Base-by-base conservation (phyloP, 1,140 invertebrate genomes). In the Zaprionus inermis region DNA sequence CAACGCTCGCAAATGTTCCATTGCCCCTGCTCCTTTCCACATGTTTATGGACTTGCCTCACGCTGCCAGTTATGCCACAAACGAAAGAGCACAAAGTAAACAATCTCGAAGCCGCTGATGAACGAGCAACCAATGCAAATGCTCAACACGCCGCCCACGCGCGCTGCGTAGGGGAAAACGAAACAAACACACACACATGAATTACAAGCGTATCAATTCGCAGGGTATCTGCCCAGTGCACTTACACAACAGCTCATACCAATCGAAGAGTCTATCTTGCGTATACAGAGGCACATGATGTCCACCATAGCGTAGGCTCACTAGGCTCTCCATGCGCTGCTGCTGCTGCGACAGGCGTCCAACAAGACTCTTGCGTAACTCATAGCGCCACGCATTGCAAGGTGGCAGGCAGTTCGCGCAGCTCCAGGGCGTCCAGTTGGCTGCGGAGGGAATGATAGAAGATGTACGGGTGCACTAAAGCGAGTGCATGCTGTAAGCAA, bases 91-190 rank as follows among this genome's bases (percentile, higher is more conserved):
- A 89, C 34, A 57, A 86, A 86, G 41, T 86, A 88, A 41, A 86
- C 59, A 57, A 86, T 38, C 73, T 86, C 83, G 46, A 86, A 68
- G 72, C 79, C 79, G 28, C 82, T 86, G 73, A 86, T 86, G 18
- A 86, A 60, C 10, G 83, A 88, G 70, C 83, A 86, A 49, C 83
- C 83, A 63, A 86, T 88, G 69, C 79, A 86, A 60, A 86, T 57
- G 46, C 83, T 79, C 36, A 86, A 36, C 2, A 86, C 83, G 14
- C 83, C 83, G 7, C 83, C 83, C 52, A 86, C 51, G 46, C 74
- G 79, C 2, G 83, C 83, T 86, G 41, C 9, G n/a, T n/a, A 5
- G 44, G 22, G 52, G 14, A 28, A 14, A 28, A 20, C 7, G 5
- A 16, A 38, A 56, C n/a, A n/a, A 22, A 57, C 20, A 14, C 30